These are phyloP conservation scores for Syncerus caffer DNA, from an alignment of 2,797 vertebrate species.

Conservation along the genomic window DNA sequence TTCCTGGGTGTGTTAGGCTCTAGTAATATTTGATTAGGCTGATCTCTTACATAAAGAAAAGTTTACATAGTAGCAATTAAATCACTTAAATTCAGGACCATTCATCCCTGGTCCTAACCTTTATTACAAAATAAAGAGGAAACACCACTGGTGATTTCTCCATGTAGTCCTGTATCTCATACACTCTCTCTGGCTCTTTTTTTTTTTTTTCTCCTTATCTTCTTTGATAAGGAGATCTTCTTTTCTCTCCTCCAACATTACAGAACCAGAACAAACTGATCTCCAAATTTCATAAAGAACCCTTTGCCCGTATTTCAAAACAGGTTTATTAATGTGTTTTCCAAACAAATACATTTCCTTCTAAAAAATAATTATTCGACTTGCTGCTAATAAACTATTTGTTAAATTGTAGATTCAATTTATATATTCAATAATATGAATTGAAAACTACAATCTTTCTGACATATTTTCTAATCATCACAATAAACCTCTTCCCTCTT, in stretches of 20 bases:
- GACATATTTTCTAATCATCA: background rate
- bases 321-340: background rate
- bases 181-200: background rate
- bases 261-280: background rate
- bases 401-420: background rate
- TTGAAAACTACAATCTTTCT: background rate
- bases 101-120: background rate
- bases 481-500: background rate
- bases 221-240: background rate
- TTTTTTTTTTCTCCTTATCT: background rate
- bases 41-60: background rate
- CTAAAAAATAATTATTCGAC: background rate
- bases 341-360: background rate
- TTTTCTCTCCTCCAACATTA: background rate
- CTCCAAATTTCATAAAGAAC: background rate
- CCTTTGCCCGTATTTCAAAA: background rate
- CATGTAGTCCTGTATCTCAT: background rate
- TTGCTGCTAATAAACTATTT: background rate
- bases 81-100: background rate
- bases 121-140: background rate
- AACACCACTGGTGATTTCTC: background rate
- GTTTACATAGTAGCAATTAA: background rate
- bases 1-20: background rate
- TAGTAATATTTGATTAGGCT: background rate
- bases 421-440: background rate